Evolutionary conservation across 2,113 vertebrate species (phyloP), one percentile per base, ranked within the genome.

Genomic region (Coturnix japonica): DNA sequence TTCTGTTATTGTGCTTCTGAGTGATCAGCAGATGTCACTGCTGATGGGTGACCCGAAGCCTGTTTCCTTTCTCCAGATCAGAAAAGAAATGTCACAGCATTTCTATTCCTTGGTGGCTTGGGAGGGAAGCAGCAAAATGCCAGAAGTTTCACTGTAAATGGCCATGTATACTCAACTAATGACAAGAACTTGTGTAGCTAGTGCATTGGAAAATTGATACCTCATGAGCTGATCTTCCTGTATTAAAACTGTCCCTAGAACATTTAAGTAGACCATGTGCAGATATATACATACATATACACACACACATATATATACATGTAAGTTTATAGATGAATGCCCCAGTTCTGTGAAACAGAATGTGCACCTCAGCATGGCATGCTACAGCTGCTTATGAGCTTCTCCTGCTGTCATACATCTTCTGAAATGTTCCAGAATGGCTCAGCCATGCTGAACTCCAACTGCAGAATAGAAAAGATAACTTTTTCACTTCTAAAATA

Each of bases 1-100:
- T 92, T 94, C 94, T 96, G 92, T 96, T 96, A 96, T 92, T 95
- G 91, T 96, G 91, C 85, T 96, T 95, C 89, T 89, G 79, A 82
- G 78, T 89, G 94, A 94, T 94, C 92, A 95, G 89, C 96, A 96
- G 95, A 96, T 96, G 95, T 89, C 91, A 89, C 51, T 87, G 95
- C 67, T 89, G 95, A 94, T 94, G 95, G 79, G 75, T 94, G 91
- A 93, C 92, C 53, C 61, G 94, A 85, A 92, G 85, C 75, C 89
- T 87, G 64, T 77, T 85, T 91, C 87, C 46, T 21, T 89, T 93
- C 87, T 91, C 85, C 3, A 8, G 47, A 80, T 87, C 56, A 82
- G 63, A 91, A 93, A 92, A 54, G 46, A 83, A 74, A 63, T 74
- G 64, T 81, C 43, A 49, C 47, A 89, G 89, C 51, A 56, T 91